Conservation (phyloP, 1,140 invertebrate species). For the Dufourea novaeangliae region DNA sequence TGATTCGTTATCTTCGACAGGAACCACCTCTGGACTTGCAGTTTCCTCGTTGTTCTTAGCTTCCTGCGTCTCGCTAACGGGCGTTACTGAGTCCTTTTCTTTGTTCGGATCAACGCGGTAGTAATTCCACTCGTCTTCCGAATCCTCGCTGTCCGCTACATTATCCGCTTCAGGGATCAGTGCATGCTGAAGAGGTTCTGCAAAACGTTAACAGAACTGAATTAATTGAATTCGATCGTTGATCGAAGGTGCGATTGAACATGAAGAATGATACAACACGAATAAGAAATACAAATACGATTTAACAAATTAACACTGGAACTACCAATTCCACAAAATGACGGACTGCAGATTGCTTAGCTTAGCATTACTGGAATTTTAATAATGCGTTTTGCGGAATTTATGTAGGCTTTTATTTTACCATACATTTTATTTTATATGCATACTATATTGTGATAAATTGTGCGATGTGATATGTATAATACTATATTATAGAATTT, state of each 20-base stretch:
- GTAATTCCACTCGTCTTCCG: slow-evolving; percentile 91
- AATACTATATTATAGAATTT: too few species aligned
- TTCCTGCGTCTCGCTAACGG: slow-evolving; percentile 44
- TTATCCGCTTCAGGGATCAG: slow-evolving; percentile 83
- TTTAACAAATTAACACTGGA: too few species aligned
- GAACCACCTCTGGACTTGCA: not conserved
- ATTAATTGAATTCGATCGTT: not conserved
- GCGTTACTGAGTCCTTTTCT: slow-evolving; percentile 59
- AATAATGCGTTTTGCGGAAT: too few species aligned
- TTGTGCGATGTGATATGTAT: too few species aligned
- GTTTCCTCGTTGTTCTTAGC: slow-evolving; percentile 24
- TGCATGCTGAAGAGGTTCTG: slow-evolving; percentile 74
- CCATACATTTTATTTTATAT: too few species aligned
- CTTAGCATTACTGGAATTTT: too few species aligned
- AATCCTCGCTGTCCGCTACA: slow-evolving; percentile 89
- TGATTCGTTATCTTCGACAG: slow-evolving; percentile 6
- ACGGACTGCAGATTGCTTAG: too few species aligned
- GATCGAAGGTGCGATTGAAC: not conserved
- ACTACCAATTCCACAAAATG: too few species aligned
- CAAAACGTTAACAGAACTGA: slow-evolving; percentile 49
- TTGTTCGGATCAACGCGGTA: slow-evolving; percentile 84
- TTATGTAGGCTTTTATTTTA: too few species aligned
- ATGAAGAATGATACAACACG: too few species aligned
- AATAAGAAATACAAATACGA: too few species aligned
- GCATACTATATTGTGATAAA: too few species aligned